Evolutionary conservation across 2,888 invertebrate species (phyloP), one percentile per base, ranked within the genome.

Genomic region (Euphydryas editha): DNA sequence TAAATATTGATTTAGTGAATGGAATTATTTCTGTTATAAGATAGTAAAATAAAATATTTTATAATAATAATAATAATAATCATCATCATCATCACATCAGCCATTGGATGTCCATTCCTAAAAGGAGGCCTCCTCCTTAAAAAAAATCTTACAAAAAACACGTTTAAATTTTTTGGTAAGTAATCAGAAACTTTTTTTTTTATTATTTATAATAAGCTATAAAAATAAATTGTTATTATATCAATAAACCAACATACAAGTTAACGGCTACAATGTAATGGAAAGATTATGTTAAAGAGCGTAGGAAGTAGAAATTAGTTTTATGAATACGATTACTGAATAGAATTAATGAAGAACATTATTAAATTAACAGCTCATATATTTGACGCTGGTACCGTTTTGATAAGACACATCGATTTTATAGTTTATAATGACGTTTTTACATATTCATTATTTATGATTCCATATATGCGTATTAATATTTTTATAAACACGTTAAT

Each of bases 331-430:
- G 61, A 67, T 67, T 64, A 55, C 47, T 15, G 55, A 56, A 59
- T 59, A 59, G 30, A 54, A 70, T 67, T 70, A 70, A 70, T 70
- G 70, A 62, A 62, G 54, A 44, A 65, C 65, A 70, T 70, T 70
- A 70, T 70, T 70, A 62, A 70, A 70, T 70, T 70, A 67, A 67
- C 70, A 62, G 67, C 62, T 67, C 59, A 49, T 65, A 62, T 70
- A 62, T 65, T 47, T 64, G 44, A 62, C 42, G 51, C 44, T 60
- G 56, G 58, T 36, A 59, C 59, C 58, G 39, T 65, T 65, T 56
- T 62, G 62, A 70, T 64, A 64, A 59, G 54, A 54, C 30, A 3
- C 30, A 54, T 54, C 54, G 36, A 5, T 36, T 54, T 54, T 24
- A 21, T 17, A 36, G 30, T n/a, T 30, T 30, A 30, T 36, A 54